phyloP scores from a whole-genome alignment of 2,888 invertebrate genomes.

The Ectropis crepuscularia region DNA sequence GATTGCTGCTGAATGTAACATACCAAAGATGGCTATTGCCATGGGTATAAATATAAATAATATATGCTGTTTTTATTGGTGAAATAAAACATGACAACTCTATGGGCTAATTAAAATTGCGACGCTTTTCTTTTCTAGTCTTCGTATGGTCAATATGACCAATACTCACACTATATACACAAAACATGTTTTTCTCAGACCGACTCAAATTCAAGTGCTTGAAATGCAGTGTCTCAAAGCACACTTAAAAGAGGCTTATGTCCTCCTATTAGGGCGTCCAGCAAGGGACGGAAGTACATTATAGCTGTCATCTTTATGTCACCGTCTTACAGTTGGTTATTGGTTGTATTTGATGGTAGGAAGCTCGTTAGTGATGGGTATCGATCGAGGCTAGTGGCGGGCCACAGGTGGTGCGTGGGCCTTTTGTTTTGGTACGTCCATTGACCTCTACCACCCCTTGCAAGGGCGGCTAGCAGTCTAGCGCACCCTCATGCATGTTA shows the following conservation, averaged over 20 bases:
- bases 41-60: no score
- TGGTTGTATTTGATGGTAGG: conserved; percentile 9
- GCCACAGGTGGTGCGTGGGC: conserved; percentile 65
- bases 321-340: conserved; percentile 5
- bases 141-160: neutral
- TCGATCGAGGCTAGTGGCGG: conserved; percentile 39
- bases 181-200: conserved; percentile 11
- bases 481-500: conserved; percentile 65
- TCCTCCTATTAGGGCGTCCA: conserved; percentile 10
- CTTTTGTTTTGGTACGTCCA: conserved; percentile 76
- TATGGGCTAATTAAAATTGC: no score
- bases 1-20: no score
- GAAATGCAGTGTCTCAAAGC: conserved; percentile 12
- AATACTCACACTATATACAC: conserved; percentile 2
- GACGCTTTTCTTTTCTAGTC: no score
- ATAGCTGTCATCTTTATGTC: neutral
- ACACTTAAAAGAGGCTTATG: conserved; percentile 13
- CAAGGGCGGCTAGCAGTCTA: conserved; percentile 66
- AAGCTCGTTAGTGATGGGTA: conserved; percentile 33
- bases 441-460: conserved; percentile 60
- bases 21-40: no score
- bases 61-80: no score
- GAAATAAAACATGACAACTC: no score
- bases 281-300: conserved; percentile 3
- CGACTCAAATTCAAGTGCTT: neutral